Evolutionary conservation across 1,140 invertebrate genomes (phyloP), one percentile per base, ranked within the genome.

Genomic region (Frieseomelitta varia): DNA sequence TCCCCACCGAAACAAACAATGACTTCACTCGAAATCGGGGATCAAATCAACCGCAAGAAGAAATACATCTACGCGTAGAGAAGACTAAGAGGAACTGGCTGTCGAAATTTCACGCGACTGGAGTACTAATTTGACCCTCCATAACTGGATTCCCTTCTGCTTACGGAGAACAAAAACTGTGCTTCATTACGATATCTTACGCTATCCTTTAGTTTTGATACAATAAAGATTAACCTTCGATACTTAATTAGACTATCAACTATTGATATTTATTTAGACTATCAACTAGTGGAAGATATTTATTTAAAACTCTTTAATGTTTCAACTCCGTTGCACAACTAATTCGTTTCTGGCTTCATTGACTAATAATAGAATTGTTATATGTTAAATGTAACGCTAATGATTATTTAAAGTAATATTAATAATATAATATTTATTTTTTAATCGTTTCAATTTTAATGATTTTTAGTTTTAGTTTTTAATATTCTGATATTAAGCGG

Each of bases 71-170:
- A 51, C 34, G 69, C 34, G 14, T 24, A 24, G 24, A n/a, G 71
- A 73, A 30, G 47, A 39, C 21, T 19, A 19, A 68, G 11, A 39
- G 19, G 30, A 73, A 55, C 55, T 30, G 51, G n/a, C 1, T 14
- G 61, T 12, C 12, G 61, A 77, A 77, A 77, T 65, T 61, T 53
- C 58, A 78, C 75, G 61, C 75, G 61, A 78, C 19, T 65, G 58
- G 75, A 21, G 58, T 77, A 53, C n/a, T 51, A 78, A 78, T 78
- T n/a, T 51, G 14, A 34, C 19, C 63, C n/a, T 67, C 17, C 30
- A 67, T 34, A 34, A 67, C 17, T 27, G 27, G 15, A 39, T 34
- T 67, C n/a, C n/a, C 61, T n/a, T 67, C 19, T 65, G 15, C 63
- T 65, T 19, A 30, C 1, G 15, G 21, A 34, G 30, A 67, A 67